phyloP scores from a whole-genome alignment of 2,113 vertebrate genomes.

The Coregonus clupeaformis region DNA sequence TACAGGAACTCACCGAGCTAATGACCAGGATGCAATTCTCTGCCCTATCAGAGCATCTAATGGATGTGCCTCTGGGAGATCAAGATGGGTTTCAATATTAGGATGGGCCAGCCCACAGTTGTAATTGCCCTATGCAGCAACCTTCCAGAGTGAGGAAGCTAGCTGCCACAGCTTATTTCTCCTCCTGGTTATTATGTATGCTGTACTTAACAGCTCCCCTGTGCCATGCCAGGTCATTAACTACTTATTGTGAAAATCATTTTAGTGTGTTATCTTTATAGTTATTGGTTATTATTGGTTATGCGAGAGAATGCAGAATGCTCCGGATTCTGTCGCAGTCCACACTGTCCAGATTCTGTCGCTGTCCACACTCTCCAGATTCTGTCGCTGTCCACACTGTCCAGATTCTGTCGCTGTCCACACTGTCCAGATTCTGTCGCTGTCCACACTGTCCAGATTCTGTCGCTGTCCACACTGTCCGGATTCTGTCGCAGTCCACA shows the following conservation, averaged over 20 bases:
- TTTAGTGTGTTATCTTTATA: not conserved
- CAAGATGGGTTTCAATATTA: constrained; percentile 1
- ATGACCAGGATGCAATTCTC: constrained; percentile 17
- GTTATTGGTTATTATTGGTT: no score
- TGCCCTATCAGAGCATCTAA: constrained; percentile 4
- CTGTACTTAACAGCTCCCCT: not conserved
- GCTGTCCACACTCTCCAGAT: no score
- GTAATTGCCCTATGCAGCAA: not conserved
- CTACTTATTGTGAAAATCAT: not conserved
- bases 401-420: no score
- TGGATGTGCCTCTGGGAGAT: constrained; percentile 8
- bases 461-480: no score
- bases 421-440: no score
- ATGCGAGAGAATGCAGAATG: no score
- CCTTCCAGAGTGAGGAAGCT: not conserved
- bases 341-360: no score
- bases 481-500: no score
- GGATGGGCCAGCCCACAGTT: not conserved
- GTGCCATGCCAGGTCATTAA: not conserved
- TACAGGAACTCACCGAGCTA: constrained; percentile 7
- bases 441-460: no score
- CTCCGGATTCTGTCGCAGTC: no score
- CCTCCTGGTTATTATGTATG: constrained; percentile 9
- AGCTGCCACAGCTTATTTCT: not conserved
- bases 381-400: no score